A percentile compares a stretch with the other conserved stretches of the same genome.
phyloP scores from a whole-genome alignment of 2,888 invertebrate genomes.

The Agapetus fuscipes region DNA sequence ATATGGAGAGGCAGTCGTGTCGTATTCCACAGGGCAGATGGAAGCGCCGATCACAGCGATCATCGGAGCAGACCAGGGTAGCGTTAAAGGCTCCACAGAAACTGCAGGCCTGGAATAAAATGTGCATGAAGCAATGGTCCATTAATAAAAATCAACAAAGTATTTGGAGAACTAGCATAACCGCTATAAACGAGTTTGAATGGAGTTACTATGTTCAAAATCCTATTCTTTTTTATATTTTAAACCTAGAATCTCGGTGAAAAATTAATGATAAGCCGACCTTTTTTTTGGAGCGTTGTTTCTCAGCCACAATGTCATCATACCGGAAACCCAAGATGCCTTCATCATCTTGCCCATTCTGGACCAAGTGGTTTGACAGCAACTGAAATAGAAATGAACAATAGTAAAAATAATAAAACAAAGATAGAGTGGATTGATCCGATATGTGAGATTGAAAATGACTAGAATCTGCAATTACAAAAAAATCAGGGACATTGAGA shows the following conservation, averaged over 20 bases:
- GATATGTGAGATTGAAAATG: too few species aligned
- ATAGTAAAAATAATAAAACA: constrained; percentile 5
- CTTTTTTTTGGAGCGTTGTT: not conserved
- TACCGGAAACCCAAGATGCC: constrained; percentile 66
- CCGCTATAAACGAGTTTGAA: too few species aligned
- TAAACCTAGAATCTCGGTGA: not conserved
- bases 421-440: too few species aligned
- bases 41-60: constrained; percentile 56
- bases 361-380: constrained; percentile 58
- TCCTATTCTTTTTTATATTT: not conserved
- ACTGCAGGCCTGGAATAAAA: constrained; percentile 53
- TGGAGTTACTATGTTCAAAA: too few species aligned
- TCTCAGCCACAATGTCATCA: constrained; percentile 48
- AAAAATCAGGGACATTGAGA: too few species aligned
- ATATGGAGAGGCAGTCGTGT: constrained; percentile 53
- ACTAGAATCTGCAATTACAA: too few species aligned
- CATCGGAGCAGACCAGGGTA: constrained; percentile 60
- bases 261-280: not conserved
- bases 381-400: constrained; percentile 42
- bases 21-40: constrained; percentile 67
- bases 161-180: too few species aligned
- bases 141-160: too few species aligned
- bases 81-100: constrained; percentile 59
- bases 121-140: too few species aligned
- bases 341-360: constrained; percentile 55